A percentile compares a stretch with the other conserved stretches of the same genome.
phyloP scores from a whole-genome alignment of 2,888 invertebrate genomes.

The Odontocerum albicorne region DNA sequence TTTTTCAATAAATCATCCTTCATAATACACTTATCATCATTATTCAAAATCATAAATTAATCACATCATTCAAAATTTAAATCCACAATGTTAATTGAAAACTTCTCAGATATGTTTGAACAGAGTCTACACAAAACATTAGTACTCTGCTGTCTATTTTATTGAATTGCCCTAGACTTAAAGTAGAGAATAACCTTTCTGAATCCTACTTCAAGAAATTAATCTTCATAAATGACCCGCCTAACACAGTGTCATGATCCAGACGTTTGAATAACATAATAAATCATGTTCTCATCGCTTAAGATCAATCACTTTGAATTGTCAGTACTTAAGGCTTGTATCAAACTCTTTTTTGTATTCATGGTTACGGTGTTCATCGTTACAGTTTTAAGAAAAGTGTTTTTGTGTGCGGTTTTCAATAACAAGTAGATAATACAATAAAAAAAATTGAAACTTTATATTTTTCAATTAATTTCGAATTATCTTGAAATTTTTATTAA shows the following conservation, averaged over 20 bases:
- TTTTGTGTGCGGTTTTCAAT: too few relatives aligned
- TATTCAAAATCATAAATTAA: slow-evolving; percentile 10
- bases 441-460: too few relatives aligned
- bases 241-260: slow-evolving; percentile 23
- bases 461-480: too few relatives aligned
- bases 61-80: slow-evolving; percentile 9
- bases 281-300: slow-evolving; percentile 29
- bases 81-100: slow-evolving; percentile 16
- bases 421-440: too few relatives aligned
- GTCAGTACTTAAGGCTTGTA: too few relatives aligned
- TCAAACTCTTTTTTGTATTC: too few relatives aligned
- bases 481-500: too few relatives aligned
- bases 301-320: slow-evolving; percentile 28
- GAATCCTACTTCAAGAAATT: slow-evolving; percentile 18
- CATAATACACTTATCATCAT: too few relatives aligned
- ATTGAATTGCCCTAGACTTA: slow-evolving; percentile 5
- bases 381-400: too few relatives aligned
- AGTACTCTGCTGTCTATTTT: not conserved
- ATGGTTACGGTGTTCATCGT: too few relatives aligned
- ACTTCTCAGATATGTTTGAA: slow-evolving; percentile 6
- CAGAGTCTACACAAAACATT: not conserved
- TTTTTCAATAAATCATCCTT: too few relatives aligned
- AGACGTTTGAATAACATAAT: slow-evolving; percentile 17
- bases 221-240: slow-evolving; percentile 31
- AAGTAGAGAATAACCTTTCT: slow-evolving; percentile 8